Evolutionary conservation across 2,888 invertebrate species (phyloP).

Genomic region (Nasonovia ribisnigri): DNA sequence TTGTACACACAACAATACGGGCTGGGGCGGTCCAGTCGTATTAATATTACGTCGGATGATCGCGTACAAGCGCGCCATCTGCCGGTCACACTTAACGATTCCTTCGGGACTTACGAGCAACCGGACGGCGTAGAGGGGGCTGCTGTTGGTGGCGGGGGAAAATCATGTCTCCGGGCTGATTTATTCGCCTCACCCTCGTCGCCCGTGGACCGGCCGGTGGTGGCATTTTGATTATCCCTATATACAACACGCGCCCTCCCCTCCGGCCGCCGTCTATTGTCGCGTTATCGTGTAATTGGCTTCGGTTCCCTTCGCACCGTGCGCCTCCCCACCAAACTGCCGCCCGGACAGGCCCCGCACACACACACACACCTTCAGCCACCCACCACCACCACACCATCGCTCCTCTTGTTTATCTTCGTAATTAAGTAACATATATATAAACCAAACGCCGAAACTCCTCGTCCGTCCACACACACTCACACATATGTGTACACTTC

Average conservation of each 20-base stretch:
- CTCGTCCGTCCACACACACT: background rate
- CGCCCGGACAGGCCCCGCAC: background rate
- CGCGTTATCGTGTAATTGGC: constrained; percentile 64
- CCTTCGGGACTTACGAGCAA: constrained; percentile 7
- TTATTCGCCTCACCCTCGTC: constrained; percentile 50
- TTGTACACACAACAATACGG: background rate
- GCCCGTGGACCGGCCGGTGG: background rate
- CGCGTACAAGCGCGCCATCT: constrained; percentile 30
- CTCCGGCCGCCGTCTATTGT: constrained; percentile 42
- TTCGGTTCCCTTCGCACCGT: constrained; percentile 22
- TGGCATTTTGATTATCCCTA: constrained; percentile 46
- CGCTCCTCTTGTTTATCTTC: constrained; percentile 41
- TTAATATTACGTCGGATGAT: background rate
- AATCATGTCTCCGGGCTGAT: constrained; percentile 57
- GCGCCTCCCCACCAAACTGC: background rate
- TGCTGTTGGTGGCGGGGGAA: constrained; percentile 10
- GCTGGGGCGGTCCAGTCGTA: background rate
- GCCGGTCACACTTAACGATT: constrained; percentile 18
- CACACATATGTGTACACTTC: background rate
- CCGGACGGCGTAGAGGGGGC: background rate
- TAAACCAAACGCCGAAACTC: constrained; percentile 37
- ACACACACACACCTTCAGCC: constrained; percentile 11
- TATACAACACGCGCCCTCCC: background rate
- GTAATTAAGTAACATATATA: constrained; percentile 57
- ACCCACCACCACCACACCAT: background rate